Evolutionary conservation across 2,113 vertebrate genomes (phyloP).

Genomic region (Crotophaga sulcirostris): DNA sequence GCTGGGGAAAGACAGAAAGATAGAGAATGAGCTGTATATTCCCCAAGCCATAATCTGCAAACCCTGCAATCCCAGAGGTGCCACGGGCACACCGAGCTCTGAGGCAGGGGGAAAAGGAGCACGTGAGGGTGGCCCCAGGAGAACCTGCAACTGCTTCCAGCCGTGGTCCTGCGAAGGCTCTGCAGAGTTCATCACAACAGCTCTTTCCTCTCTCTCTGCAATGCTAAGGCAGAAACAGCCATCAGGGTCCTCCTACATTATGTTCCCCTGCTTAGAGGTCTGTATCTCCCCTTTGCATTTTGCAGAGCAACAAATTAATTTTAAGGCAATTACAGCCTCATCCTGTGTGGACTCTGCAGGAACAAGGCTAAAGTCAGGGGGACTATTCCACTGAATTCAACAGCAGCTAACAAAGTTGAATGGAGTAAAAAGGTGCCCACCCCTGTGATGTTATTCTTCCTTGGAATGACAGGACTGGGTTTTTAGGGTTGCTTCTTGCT

Average conservation of each 20-base stretch:
- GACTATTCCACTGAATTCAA: background rate
- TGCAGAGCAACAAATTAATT: background rate
- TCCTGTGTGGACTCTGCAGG: background rate
- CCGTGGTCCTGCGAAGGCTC: fast-evolving
- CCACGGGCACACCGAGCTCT: background rate
- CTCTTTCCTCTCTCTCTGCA: background rate
- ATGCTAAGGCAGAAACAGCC: background rate
- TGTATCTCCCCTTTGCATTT: background rate
- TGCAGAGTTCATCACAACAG: background rate
- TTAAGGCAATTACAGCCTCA: background rate
- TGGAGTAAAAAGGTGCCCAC: background rate
- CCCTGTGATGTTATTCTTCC: background rate
- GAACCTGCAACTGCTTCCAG: background rate
- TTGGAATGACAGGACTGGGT: background rate
- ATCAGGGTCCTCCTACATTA: background rate
- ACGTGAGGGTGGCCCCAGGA: background rate
- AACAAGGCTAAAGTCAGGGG: background rate
- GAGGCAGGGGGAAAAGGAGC: fast-evolving
- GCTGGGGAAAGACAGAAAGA: background rate
- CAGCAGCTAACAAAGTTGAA: background rate
- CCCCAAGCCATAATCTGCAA: background rate
- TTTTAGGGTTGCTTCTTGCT: background rate
- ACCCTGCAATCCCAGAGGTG: background rate
- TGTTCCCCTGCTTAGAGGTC: background rate
- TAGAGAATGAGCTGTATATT: background rate